A percentile compares a stretch with the other conserved stretches of the same genome.
phyloP scores from a whole-genome alignment of 2,113 vertebrate species.

The Thamnophis sirtalis region DNA sequence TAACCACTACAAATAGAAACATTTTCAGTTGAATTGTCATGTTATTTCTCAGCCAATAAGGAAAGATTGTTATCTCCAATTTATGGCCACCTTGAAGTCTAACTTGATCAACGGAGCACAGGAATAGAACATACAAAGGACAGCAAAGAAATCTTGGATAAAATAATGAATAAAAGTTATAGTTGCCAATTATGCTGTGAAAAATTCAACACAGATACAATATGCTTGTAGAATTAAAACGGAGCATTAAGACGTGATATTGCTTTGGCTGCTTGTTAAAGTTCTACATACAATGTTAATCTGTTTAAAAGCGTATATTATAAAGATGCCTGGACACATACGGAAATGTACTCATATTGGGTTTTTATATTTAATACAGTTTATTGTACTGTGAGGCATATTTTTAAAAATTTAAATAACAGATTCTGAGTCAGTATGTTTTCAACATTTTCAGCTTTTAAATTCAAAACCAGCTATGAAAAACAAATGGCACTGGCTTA shows the following conservation, averaged over 20 bases:
- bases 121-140: accelerated
- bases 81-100: neutral
- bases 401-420: neutral
- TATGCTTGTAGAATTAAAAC: neutral
- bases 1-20: neutral
- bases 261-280: accelerated
- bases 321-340: accelerated
- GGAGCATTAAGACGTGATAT: accelerated
- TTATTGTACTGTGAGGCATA: neutral
- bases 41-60: accelerated
- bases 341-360: neutral
- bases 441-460: neutral
- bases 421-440: neutral
- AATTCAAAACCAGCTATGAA: neutral
- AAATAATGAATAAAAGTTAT: accelerated
- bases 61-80: accelerated
- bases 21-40: neutral
- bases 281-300: accelerated
- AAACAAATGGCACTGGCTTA: neutral
- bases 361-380: neutral
- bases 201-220: accelerated
- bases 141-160: accelerated
- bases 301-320: accelerated
- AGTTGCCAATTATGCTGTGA: accelerated
- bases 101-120: accelerated